Evolutionary conservation across 2,888 invertebrate species (phyloP).

Genomic region (Lasius platythorax): DNA sequence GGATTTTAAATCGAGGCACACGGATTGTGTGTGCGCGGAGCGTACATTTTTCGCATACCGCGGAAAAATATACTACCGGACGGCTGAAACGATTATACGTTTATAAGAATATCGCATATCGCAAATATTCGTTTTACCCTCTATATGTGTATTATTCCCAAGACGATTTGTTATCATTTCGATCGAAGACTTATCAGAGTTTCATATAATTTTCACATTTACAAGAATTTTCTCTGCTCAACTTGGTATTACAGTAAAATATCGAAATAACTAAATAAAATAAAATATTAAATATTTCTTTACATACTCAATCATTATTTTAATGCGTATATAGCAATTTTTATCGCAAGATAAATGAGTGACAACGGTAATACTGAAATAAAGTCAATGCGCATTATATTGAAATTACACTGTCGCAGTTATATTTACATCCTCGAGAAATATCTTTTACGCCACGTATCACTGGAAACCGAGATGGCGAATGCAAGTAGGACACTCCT

Average conservation of each 20-base stretch:
- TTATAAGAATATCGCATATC: not conserved
- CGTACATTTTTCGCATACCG: not conserved
- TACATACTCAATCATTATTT: not conserved
- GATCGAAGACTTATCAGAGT: not conserved
- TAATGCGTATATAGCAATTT: not conserved
- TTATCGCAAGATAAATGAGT: slow-evolving; percentile 29
- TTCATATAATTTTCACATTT: not conserved
- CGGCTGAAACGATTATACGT: slow-evolving; percentile 28
- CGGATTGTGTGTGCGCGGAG: not conserved
- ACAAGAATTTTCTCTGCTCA: not conserved
- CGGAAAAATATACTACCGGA: slow-evolving; percentile 4
- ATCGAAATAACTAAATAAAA: slow-evolving; percentile 5
- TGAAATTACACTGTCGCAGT: slow-evolving; percentile 25
- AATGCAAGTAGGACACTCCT: slow-evolving; percentile 52
- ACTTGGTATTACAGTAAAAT: not conserved
- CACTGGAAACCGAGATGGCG: slow-evolving; percentile 35
- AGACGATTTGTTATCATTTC: not conserved
- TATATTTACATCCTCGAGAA: slow-evolving; percentile 30
- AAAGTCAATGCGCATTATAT: slow-evolving; percentile 29
- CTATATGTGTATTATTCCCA: not conserved
- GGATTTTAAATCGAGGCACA: slow-evolving; percentile 29
- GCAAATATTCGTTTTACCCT: not conserved
- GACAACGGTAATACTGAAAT: slow-evolving; percentile 20
- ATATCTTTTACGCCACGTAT: slow-evolving; percentile 27
- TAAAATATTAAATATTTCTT: slow-evolving; percentile 5